A percentile compares a stretch with the other conserved stretches of the same genome.
Conservation (phyloP, 2,888 invertebrate genomes). For the Tiliacea citrago region DNA sequence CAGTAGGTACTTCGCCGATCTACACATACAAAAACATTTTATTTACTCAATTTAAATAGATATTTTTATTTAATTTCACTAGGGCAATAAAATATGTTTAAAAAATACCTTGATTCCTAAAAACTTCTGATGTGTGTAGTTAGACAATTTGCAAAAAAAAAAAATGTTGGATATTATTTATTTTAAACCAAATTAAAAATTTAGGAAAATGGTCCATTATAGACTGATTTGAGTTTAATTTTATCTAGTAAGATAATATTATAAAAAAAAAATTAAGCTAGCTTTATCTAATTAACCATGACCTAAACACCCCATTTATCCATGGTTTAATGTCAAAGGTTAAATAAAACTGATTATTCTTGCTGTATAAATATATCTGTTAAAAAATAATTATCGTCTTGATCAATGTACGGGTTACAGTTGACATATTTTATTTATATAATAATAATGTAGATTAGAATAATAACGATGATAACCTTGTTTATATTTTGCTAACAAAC, state of each 20-base stretch:
- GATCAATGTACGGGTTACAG: constrained; percentile 9
- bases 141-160: not conserved
- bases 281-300: not conserved
- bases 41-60: too few species aligned
- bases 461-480: constrained; percentile 12
- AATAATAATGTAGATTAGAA: constrained; percentile 16
- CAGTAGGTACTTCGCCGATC: too few species aligned
- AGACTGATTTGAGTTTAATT: not conserved
- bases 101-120: too few species aligned
- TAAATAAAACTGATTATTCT: not conserved
- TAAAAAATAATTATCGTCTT: not conserved
- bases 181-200: not conserved
- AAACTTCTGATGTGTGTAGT: too few species aligned
- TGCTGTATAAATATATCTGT: not conserved
- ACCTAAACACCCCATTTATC: constrained; percentile 1
- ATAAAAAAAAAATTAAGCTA: not conserved
- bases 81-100: too few species aligned
- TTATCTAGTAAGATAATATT: not conserved
- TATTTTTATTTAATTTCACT: too few species aligned
- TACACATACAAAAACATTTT: too few species aligned
- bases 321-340: not conserved
- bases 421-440: constrained; percentile 11
- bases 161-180: not conserved
- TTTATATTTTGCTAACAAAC: constrained; percentile 30
- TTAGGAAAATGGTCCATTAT: not conserved